Evolutionary conservation across 2,113 vertebrate species (phyloP).

Genomic region (Peromyscus californicus): DNA sequence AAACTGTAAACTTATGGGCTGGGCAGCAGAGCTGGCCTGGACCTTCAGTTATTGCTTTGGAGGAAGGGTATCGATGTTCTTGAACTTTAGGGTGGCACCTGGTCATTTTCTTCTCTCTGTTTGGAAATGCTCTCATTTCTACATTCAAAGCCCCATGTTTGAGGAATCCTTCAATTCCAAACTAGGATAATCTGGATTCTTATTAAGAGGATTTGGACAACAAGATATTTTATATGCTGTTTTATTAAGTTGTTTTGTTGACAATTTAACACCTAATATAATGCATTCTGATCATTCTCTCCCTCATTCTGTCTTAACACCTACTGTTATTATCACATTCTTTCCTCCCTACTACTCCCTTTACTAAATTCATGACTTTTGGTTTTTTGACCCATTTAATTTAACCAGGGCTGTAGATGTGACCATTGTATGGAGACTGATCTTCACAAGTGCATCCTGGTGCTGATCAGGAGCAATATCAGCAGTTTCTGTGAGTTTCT

Average conservation of each 20-base stretch:
- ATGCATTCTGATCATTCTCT: not conserved
- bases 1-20: not conserved
- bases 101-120: not conserved
- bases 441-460: not conserved
- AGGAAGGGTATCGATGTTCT: not conserved
- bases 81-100: not conserved
- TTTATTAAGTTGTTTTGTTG: not conserved
- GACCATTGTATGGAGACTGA: no score
- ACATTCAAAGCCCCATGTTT: not conserved
- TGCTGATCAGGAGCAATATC: not conserved
- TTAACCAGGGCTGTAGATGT: not conserved
- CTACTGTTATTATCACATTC: not conserved
- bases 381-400: not conserved
- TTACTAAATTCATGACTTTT: not conserved
- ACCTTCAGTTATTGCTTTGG: not conserved
- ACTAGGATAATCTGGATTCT: not conserved
- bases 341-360: not conserved
- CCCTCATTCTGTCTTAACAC: not conserved
- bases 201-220: not conserved
- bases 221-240: not conserved
- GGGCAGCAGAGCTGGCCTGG: constrained; percentile 36
- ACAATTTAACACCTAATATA: not conserved
- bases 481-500: not conserved
- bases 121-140: not conserved
- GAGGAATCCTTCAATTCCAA: not conserved